Base-by-base conservation (phyloP, 1,140 invertebrate species). In the Oncopeltus fasciatus region DNA sequence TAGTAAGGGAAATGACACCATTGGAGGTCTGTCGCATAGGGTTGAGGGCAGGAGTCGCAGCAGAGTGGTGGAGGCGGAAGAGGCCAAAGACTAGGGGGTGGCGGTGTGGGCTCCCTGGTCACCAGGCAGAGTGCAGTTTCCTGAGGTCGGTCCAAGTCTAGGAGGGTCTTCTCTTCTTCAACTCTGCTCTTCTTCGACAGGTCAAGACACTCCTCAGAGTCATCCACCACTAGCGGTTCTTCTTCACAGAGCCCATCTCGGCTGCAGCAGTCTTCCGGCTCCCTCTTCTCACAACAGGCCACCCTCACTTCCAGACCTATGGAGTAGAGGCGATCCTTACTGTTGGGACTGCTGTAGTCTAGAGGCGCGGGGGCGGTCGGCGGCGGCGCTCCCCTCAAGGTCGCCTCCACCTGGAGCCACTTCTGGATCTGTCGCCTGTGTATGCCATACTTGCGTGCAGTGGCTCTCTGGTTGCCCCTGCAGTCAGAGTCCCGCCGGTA, bases 371-470 rank as follows among this genome's bases (percentile, higher is more conserved):
- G 20, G 14, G 49, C 20, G 2, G 49, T 77, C 80, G 85, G 67
- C 84, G 77, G 5, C 5, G 31, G 14, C 5, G 5, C 31, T 14
- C 49, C 20, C 24, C 49, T 53, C 38, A 90, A 73, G 68, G 82
- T 83, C 31, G 80, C 80, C 72, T 90, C 87, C 67, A 84, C 86
- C 73, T 90, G 88, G 60, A 92, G 72, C 88, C 88, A 92, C 76
- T 92, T 90, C 72, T 91, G 88, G 59, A 92, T 90, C 72, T 91
- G 88, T 27, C 88, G 77, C 14, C 88, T 78, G 70, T 91, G 88
- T 57, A 91, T 90, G 18, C 86, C 85, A 70, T 90, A 91, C 72
- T 92, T 91, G 63, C 88, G 79, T 4, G 88, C 89, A 1, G 88
- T 90, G 0, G 89, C 86, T 16, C 87, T 76, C 70, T 90, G 88